A percentile compares a stretch with the other conserved stretches of the same genome.
Evolutionary conservation across 1,140 invertebrate genomes (phyloP).

Genomic region (Drosophila chauvacae): DNA sequence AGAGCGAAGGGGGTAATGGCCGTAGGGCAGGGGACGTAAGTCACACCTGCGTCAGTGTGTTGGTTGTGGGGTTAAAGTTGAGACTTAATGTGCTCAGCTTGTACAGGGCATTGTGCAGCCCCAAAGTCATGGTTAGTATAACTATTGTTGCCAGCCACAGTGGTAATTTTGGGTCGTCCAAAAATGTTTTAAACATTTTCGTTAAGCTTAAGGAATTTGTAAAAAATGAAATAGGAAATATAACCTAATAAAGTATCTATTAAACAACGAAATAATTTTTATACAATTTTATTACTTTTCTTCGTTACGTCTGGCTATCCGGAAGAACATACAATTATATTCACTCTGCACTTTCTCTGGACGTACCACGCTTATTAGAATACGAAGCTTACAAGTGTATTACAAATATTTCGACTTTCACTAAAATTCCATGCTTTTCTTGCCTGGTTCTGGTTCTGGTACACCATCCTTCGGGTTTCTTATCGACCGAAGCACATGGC

Average conservation of each 20-base stretch:
- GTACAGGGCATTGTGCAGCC: conserved; percentile 34
- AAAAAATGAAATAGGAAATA: neutral
- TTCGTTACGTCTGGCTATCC: no score
- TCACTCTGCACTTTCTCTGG: neutral
- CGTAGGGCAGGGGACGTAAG: neutral
- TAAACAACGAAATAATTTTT: no score
- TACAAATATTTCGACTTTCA: neutral
- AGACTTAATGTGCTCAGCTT: conserved; percentile 60
- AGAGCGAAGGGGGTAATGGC: conserved; percentile 17
- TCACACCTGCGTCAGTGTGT: conserved; percentile 42
- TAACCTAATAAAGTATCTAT: neutral
- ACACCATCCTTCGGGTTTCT: no score
- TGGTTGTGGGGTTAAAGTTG: conserved; percentile 49
- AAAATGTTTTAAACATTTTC: neutral
- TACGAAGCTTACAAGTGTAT: neutral
- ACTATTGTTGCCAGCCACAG: conserved; percentile 27
- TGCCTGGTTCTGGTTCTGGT: no score
- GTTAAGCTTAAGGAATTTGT: neutral
- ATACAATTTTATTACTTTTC: neutral
- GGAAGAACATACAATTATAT: neutral
- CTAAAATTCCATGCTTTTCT: neutral
- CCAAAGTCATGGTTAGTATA: conserved; percentile 40
- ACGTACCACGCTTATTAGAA: neutral
- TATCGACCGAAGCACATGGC: neutral
- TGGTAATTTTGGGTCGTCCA: neutral